Evolutionary conservation across 2,888 invertebrate genomes (phyloP).

Genomic region (Gastrophysa polygoni): DNA sequence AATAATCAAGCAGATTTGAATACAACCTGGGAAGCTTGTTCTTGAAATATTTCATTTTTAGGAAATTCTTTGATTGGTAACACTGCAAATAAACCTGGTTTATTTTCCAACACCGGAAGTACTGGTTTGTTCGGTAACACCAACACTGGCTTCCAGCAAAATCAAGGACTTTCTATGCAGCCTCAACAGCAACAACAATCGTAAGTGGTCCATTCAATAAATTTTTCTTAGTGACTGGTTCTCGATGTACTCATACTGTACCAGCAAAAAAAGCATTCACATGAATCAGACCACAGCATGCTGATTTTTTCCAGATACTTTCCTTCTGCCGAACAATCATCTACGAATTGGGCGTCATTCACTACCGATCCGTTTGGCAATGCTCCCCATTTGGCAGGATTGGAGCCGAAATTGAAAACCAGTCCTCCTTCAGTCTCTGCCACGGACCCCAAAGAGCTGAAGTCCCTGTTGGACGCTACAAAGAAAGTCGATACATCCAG

Average conservation of each 20-base stretch:
- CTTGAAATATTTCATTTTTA: too few species aligned
- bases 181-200: slow-evolving; percentile 43
- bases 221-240: not conserved
- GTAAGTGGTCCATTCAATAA: slow-evolving; percentile 36
- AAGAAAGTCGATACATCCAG: slow-evolving; percentile 44
- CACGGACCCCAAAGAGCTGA: slow-evolving; percentile 52
- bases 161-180: slow-evolving; percentile 56
- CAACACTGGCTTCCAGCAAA: slow-evolving; percentile 31
- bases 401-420: slow-evolving; percentile 44
- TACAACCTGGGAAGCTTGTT: too few species aligned
- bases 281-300: too few species aligned
- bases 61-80: slow-evolving; percentile 58
- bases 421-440: slow-evolving; percentile 37
- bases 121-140: slow-evolving; percentile 62
- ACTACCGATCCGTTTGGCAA: slow-evolving; percentile 49
- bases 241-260: too few species aligned
- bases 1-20: too few species aligned
- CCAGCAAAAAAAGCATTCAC: too few species aligned
- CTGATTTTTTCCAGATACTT: slow-evolving; percentile 36
- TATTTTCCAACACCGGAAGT: not conserved
- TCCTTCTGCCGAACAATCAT: slow-evolving; percentile 38
- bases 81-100: slow-evolving; percentile 58
- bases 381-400: slow-evolving; percentile 47
- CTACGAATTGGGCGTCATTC: slow-evolving; percentile 40
- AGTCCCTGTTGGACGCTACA: slow-evolving; percentile 48